These are phyloP conservation scores for Aurelia sp. DNA, from an alignment of 30 jellyfish, hydroid and myxozoan species.

Conservation along the genomic window DNA sequence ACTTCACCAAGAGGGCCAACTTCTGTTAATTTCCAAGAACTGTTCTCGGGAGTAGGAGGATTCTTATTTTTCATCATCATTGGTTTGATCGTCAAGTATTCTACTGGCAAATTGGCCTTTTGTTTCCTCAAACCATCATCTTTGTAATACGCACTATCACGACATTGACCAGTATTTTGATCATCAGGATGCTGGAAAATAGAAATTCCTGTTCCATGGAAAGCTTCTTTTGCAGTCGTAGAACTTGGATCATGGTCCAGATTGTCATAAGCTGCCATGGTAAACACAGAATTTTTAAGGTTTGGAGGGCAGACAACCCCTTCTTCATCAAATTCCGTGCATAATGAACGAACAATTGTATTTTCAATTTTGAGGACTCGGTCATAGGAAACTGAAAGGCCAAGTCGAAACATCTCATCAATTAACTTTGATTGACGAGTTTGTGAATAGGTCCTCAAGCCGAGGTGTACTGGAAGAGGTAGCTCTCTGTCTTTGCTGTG, in stretches of 20 bases:
- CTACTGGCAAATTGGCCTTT: slow-evolving; percentile 53
- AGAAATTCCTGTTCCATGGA: too few species aligned
- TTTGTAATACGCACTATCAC: slow-evolving; percentile 37
- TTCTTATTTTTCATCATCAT: slow-evolving; percentile 39
- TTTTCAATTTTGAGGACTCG: slow-evolving; percentile 37
- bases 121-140: slow-evolving; percentile 43
- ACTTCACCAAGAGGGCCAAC: slow-evolving; percentile 20
- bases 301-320: slow-evolving; percentile 40
- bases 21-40: slow-evolving; percentile 37
- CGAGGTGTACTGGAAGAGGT: too few species aligned
- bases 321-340: slow-evolving; percentile 2
- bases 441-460: too few species aligned
- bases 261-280: background rate
- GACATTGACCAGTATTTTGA: slow-evolving; percentile 24
- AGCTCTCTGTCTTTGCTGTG: too few species aligned
- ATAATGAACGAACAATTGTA: background rate
- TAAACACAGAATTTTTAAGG: slow-evolving; percentile 4
- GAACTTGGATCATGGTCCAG: too few species aligned
- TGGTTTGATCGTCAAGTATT: slow-evolving; percentile 29
- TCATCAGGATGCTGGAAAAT: slow-evolving; percentile 46
- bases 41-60: slow-evolving; percentile 12
- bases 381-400: slow-evolving; percentile 43
- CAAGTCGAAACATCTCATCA: background rate
- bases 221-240: too few species aligned
- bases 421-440: too few species aligned